phyloP scores from a whole-genome alignment of 2,888 invertebrate genomes.

The Microchrysa polita region DNA sequence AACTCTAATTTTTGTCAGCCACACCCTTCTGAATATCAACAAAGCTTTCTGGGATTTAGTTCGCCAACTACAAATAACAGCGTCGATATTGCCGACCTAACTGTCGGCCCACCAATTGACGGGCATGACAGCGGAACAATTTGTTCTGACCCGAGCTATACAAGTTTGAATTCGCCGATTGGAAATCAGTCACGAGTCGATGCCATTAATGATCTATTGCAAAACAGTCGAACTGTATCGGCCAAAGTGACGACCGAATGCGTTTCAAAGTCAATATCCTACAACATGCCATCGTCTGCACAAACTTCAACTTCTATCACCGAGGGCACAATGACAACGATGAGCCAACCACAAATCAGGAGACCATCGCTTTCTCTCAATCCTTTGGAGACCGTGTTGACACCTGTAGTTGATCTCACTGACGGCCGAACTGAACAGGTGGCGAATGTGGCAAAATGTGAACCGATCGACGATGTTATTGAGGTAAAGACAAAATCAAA shows the following conservation, averaged over 20 bases:
- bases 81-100: slow-evolving; percentile 10
- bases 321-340: slow-evolving; percentile 45
- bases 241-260: background rate
- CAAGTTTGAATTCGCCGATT: slow-evolving; percentile 58
- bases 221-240: slow-evolving; percentile 59
- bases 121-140: background rate
- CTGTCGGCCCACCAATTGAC: background rate
- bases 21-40: slow-evolving; percentile 42
- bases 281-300: slow-evolving; percentile 42
- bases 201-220: slow-evolving; percentile 62
- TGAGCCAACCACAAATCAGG: slow-evolving; percentile 51
- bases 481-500: no score
- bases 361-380: slow-evolving; percentile 56
- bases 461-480: background rate
- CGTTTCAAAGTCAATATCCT: slow-evolving; percentile 3
- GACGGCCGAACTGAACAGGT: slow-evolving; percentile 55
- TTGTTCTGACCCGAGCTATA: slow-evolving; percentile 52
- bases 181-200: slow-evolving; percentile 60
- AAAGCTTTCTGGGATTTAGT: slow-evolving; percentile 44
- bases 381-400: slow-evolving; percentile 52
- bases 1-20: slow-evolving; percentile 28
- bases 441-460: background rate
- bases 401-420: slow-evolving; percentile 50
- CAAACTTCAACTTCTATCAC: slow-evolving; percentile 46
- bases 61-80: background rate